Evolutionary conservation across 2,888 invertebrate genomes (phyloP).

Genomic region (Watsonalla cultraria): DNA sequence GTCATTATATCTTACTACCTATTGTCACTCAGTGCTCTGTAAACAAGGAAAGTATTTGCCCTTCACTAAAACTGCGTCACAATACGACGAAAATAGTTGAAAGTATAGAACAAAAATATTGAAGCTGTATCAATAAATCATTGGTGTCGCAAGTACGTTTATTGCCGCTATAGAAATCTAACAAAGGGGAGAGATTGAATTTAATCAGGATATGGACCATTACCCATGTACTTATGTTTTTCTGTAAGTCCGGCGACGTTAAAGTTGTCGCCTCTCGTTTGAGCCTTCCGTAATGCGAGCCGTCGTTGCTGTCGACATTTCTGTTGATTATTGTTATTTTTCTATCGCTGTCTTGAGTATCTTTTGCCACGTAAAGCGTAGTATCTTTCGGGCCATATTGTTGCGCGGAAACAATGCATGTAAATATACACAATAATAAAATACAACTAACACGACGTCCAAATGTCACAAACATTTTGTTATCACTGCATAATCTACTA

Average conservation of each 20-base stretch:
- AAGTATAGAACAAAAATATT: constrained; percentile 30
- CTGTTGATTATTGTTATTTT: constrained; percentile 56
- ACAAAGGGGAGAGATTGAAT: constrained; percentile 42
- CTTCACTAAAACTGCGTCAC: constrained; percentile 22
- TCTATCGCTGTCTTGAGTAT: constrained; percentile 28
- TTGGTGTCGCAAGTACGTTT: constrained; percentile 17
- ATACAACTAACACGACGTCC: constrained; percentile 50
- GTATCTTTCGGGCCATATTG: constrained; percentile 47
- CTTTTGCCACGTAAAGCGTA: constrained; percentile 59
- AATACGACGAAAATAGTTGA: constrained; percentile 38
- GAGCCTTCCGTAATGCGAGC: constrained; percentile 42
- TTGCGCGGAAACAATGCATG: constrained; percentile 40
- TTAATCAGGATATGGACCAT: constrained; percentile 52
- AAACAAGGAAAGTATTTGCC: constrained; percentile 16
- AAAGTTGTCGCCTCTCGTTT: constrained; percentile 59
- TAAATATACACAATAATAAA: constrained; percentile 46
- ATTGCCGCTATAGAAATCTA: constrained; percentile 23
- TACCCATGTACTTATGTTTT: constrained; percentile 75
- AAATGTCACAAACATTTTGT: constrained; percentile 68
- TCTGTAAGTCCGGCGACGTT: constrained; percentile 43
- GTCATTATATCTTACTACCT: neutral
- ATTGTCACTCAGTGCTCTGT: constrained; percentile 1
- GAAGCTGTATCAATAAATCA: constrained; percentile 30
- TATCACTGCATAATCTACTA: constrained; percentile 56
- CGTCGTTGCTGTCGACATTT: constrained; percentile 29